Evolutionary conservation across 2,888 invertebrate genomes (phyloP).

Genomic region (Ligdia adustata): DNA sequence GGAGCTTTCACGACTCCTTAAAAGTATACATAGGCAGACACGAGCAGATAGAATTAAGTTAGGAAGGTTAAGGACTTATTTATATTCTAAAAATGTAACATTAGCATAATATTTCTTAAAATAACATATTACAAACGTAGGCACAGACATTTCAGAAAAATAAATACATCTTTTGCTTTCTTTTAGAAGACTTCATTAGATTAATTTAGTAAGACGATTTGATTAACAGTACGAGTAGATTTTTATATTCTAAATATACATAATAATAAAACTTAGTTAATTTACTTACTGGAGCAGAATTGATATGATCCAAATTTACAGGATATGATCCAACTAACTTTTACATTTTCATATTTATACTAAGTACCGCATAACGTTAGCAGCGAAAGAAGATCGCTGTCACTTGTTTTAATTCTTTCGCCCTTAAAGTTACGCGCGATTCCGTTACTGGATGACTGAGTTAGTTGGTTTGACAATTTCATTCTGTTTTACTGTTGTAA

Average conservation of each 20-base stretch:
- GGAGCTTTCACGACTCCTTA: slow-evolving; percentile 26
- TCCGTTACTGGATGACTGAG: no score
- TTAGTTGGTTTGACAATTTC: no score
- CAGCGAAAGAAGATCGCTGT: no score
- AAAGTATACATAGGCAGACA: slow-evolving; percentile 6
- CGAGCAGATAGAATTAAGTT: slow-evolving; percentile 6
- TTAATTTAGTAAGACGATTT: slow-evolving; percentile 1
- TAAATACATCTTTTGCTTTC: slow-evolving; percentile 11
- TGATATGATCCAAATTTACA: no score
- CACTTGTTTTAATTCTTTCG: no score
- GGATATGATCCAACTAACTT: no score
- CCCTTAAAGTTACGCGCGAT: no score
- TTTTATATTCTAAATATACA: not conserved
- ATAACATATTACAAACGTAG: slow-evolving; percentile 13
- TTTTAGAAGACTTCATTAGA: slow-evolving; percentile 3
- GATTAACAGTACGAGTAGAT: not conserved
- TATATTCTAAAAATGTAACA: slow-evolving; percentile 4
- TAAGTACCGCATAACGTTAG: no score
- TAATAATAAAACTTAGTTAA: not conserved
- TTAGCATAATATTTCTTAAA: not conserved
- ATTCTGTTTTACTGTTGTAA: no score
- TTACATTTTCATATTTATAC: no score
- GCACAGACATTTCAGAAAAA: slow-evolving; percentile 21
- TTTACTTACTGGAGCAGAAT: no score
- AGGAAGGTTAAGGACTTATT: slow-evolving; percentile 4